These are phyloP conservation scores for Biston betularia DNA, from an alignment of 2,888 invertebrate genomes.

Conservation along the genomic window DNA sequence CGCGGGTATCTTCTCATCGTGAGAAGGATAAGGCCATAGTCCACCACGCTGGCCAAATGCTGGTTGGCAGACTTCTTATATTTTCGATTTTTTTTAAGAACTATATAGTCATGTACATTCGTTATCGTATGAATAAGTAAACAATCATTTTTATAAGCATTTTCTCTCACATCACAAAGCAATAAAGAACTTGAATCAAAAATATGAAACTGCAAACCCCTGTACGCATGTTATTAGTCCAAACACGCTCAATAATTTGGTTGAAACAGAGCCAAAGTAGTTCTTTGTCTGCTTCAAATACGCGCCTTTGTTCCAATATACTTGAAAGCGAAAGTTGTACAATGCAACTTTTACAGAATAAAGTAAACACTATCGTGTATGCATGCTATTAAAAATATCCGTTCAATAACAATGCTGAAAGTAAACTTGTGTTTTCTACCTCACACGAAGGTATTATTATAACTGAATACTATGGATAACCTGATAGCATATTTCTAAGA, in stretches of 20 bases:
- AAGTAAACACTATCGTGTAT: slow-evolving; percentile 12
- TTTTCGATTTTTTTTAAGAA: no score
- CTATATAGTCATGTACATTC: no score
- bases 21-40: no score
- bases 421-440: slow-evolving; percentile 17
- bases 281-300: slow-evolving; percentile 9
- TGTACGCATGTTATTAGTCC: neutral
- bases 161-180: no score
- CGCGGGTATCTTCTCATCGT: no score
- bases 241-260: slow-evolving; percentile 6
- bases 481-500: neutral
- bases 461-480: neutral
- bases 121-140: no score
- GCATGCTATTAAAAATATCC: slow-evolving; percentile 25
- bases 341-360: neutral
- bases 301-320: slow-evolving; percentile 1
- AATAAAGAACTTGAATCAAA: neutral
- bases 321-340: slow-evolving; percentile 10
- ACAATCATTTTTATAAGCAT: no score
- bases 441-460: slow-evolving; percentile 22
- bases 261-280: slow-evolving; percentile 8
- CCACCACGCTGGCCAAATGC: no score
- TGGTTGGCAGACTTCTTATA: no score
- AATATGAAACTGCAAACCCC: neutral
- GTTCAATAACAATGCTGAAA: slow-evolving; percentile 7